Evolutionary conservation across 2,888 invertebrate genomes (phyloP), one percentile per base, ranked within the genome.

Genomic region (Mycalesis mineus): DNA sequence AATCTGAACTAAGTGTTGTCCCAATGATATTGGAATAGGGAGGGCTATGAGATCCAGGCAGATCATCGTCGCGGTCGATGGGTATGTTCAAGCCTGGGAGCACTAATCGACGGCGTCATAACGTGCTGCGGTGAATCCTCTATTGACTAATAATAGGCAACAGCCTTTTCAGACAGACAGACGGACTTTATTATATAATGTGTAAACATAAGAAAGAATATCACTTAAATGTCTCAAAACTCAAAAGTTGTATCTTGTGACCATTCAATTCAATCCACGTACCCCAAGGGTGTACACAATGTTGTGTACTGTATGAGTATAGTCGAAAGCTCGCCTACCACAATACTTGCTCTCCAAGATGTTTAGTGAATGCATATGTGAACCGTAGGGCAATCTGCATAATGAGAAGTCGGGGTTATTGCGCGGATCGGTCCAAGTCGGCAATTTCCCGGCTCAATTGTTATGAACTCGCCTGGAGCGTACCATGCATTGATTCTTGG

Each of bases 341-440:
- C 62, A 61, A 57, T 62, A 63, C 54, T 55, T 60, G 61, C 51
- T 59, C 54, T 62, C 64, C 67, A 75, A 80, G 80, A 79, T 75
- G 78, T 76, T 78, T 78, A 80, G 80, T 78, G 73, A 78, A 78
- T 78, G 77, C 83, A 80, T 73, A 77, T 74, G 77, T 72, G 80
- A 74, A 76, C 71, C 73, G 77, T 71, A 72, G 66, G 73, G 80
- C 78, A 84, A 87, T 88, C 81, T 88, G 78, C 88, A 87, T 88
- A 88, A 88, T 87, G 80, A 85, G 80, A 76, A 80, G 80, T 77
- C 80, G 69, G 76, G 76, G 82, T 82, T 86, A 86, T 84, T 78
- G 83, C 79, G 77, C 75, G 78, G 73, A 80, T 77, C 80, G 80
- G 78, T 74, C 78, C 78, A 73, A 75, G 75, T 74, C 75, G 76